Evolutionary conservation across 2,113 vertebrate genomes (phyloP), one percentile per base, ranked within the genome.

Genomic region (Eudyptes chrysolophus): DNA sequence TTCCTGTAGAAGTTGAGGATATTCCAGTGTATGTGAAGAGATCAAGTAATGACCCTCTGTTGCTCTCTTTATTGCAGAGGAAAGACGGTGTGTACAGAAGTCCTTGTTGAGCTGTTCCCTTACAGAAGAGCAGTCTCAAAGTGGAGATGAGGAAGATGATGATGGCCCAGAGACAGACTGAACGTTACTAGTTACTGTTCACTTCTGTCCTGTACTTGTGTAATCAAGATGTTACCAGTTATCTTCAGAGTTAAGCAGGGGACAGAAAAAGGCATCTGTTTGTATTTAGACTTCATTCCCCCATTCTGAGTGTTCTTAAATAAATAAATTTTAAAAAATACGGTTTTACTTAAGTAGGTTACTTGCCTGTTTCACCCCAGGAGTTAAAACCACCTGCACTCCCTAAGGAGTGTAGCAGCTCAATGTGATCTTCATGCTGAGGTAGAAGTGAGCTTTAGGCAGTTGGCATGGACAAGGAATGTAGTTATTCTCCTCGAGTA

Each of bases 71-170:
- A 42, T 86, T 96, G 74, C 96, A 99, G 99, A 97, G 40, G 99
- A 99, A 82, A 98, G 98, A 89, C 90, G 79, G 17, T 95, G 99
- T 30, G 94, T 99, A 95, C 98, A 95, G 72, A 97, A 97, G 96
- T 98, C 99, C 4, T 97, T 99, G 68, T 61, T 98, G 89, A 99
- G 98, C 93, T 99, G 99, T 93, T 97, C 96, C 9, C 70, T 99
- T 16, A 87, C 96, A 34, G 96, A 98, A 42, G 93, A 94, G 48
- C 92, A 71, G 30, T 87, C 90, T 83, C 94, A 9, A 44, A 96
- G 94, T 52, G 94, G 68, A 46, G 94, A 89, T 9, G 97, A 98
- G 25, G 98, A 98, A 44, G 97, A 97, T 9, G 84, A 89, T 7
- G 90, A 94, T 44, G 78, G 64, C 48, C 87, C 79, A 90, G 96